Percentiles rank a stretch among this genome's conserved stretches.
phyloP scores from a whole-genome alignment of 2,113 vertebrate species.

The Anhinga anhinga region DNA sequence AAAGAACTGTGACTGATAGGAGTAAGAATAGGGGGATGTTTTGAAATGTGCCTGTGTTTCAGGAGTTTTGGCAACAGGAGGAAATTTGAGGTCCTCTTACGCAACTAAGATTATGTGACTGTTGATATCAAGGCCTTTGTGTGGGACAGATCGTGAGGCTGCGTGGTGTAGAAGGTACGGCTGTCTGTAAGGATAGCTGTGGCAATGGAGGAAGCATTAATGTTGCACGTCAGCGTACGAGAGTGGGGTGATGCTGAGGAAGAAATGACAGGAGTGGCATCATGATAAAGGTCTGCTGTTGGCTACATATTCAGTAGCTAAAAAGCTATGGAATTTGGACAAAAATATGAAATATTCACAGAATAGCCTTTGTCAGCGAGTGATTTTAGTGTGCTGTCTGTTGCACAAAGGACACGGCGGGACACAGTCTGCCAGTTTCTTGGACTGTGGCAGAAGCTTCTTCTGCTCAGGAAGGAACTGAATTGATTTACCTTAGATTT shows the following conservation, averaged over 20 bases:
- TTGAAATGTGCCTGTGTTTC: background rate
- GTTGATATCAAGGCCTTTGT: background rate
- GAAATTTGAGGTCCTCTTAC: background rate
- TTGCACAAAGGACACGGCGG: background rate
- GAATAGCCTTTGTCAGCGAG: background rate
- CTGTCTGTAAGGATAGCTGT: background rate
- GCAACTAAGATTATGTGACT: background rate
- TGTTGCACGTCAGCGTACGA: rapidly evolving
- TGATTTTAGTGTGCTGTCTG: background rate
- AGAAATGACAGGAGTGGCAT: background rate
- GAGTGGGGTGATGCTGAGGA: background rate
- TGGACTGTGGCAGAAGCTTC: background rate
- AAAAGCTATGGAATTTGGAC: background rate
- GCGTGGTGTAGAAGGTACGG: rapidly evolving
- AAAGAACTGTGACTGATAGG: background rate
- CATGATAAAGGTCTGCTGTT: background rate
- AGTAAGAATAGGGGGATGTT: background rate
- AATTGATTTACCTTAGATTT: background rate
- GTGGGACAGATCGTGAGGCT: background rate
- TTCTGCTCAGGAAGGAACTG: background rate
- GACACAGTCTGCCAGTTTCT: background rate
- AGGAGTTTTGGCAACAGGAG: background rate
- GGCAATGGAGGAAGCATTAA: rapidly evolving
- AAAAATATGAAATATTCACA: background rate
- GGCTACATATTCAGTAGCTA: background rate